Conservation (phyloP, 2,888 invertebrate genomes). For the Dryobotodes eremita region DNA sequence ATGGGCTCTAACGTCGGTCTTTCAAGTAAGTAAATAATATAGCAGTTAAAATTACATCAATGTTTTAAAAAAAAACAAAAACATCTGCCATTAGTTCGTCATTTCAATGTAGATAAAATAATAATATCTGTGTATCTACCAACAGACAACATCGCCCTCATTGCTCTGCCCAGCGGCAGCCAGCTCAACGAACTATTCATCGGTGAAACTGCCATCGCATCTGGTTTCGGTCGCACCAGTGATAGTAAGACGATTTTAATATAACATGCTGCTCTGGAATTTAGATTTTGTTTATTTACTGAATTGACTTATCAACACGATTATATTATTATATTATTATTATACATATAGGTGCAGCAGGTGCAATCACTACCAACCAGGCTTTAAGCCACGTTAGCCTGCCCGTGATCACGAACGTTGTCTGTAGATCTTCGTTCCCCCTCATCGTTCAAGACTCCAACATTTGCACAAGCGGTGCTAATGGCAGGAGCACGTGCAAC, state of each 20-base stretch:
- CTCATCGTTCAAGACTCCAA: constrained; percentile 64
- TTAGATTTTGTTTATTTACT: background rate
- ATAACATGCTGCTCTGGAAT: too few relatives aligned
- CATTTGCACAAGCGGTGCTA: constrained; percentile 72
- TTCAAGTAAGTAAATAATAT: constrained; percentile 17
- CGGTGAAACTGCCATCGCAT: constrained; percentile 73
- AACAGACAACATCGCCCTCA: constrained; percentile 66
- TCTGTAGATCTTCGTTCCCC: constrained; percentile 31
- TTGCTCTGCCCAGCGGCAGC: constrained; percentile 71
- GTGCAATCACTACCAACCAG: background rate
- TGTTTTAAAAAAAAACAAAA: background rate
- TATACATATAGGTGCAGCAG: constrained; percentile 9
- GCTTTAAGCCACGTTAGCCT: constrained; percentile 29
- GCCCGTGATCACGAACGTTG: constrained; percentile 32
- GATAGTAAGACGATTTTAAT: constrained; percentile 65
- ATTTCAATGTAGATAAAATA: background rate
- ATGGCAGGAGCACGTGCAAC: constrained; percentile 68
- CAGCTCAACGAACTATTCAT: constrained; percentile 68
- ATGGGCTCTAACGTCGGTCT: background rate
- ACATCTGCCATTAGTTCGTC: too few relatives aligned
- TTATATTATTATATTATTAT: background rate
- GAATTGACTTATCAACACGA: background rate
- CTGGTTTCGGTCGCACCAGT: constrained; percentile 77
- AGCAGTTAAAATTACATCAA: background rate
- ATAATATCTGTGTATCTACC: background rate